Conservation (phyloP, 2,113 vertebrate species). For the Orthonyx spaldingii region DNA sequence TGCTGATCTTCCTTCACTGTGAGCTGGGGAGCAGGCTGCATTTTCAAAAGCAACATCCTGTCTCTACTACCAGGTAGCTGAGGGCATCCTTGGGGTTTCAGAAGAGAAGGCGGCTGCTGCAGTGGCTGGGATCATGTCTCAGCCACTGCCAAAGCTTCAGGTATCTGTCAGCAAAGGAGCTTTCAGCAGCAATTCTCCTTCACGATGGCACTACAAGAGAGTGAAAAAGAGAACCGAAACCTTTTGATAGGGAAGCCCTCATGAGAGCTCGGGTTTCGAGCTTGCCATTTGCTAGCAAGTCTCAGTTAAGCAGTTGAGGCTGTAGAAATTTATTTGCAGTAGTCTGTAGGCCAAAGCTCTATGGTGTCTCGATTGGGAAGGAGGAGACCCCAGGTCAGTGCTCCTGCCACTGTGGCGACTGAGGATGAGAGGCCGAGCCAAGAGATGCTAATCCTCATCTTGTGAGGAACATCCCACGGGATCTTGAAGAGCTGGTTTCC, state of each 20-base stretch:
- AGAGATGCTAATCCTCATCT: neutral
- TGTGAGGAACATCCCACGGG: neutral
- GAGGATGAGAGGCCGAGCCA: neutral
- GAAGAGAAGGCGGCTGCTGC: neutral
- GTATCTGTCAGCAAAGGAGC: neutral
- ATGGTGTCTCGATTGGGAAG: neutral
- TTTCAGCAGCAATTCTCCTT: neutral
- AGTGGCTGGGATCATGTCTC: neutral
- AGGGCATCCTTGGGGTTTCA: neutral
- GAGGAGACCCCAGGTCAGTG: neutral
- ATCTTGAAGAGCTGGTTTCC: neutral
- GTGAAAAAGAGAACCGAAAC: constrained; percentile 38
- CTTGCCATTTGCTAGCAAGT: neutral
- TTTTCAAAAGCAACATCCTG: neutral
- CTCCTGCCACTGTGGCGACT: fast-evolving
- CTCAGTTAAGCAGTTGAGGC: neutral
- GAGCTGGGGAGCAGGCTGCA: neutral
- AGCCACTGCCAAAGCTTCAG: neutral
- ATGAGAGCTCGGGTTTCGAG: neutral
- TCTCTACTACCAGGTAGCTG: neutral
- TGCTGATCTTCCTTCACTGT: neutral
- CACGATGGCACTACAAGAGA: neutral
- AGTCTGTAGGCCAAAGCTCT: neutral
- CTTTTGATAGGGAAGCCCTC: neutral
- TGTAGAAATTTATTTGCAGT: neutral